Evolutionary conservation across 2,113 vertebrate genomes (phyloP).

Genomic region (Podarcis raffonei): DNA sequence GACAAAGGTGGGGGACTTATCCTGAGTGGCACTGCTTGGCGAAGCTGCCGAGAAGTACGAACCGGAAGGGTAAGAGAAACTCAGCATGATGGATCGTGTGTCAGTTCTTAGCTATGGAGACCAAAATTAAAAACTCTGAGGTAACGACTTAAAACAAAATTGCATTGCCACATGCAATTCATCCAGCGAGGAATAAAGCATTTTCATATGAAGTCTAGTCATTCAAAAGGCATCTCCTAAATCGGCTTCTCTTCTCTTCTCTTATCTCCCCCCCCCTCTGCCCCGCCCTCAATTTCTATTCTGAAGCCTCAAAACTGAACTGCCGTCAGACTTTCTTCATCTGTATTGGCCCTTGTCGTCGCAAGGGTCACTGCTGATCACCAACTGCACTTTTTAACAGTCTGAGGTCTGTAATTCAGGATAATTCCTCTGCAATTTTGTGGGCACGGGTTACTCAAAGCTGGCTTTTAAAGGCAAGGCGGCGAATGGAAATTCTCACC

Average conservation of each 20-base stretch:
- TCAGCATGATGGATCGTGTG: constrained; percentile 60
- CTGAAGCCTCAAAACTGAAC: constrained; percentile 64
- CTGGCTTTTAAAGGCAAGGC: constrained; percentile 67
- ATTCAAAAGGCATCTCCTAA: no score
- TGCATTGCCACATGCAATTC: constrained; percentile 64
- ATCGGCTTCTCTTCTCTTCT: no score
- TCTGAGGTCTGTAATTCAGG: constrained; percentile 79
- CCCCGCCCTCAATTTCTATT: constrained; percentile 17
- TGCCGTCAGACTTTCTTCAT: constrained; percentile 74
- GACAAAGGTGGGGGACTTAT: neutral
- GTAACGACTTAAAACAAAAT: constrained; percentile 73
- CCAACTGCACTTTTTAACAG: constrained; percentile 74
- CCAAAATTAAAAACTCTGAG: constrained; percentile 69
- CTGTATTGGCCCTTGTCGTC: constrained; percentile 70
- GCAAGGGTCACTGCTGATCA: constrained; percentile 78
- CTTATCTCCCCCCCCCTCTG: constrained; percentile 23
- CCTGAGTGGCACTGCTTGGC: constrained; percentile 43
- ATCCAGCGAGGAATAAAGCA: constrained; percentile 51
- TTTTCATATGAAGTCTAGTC: constrained; percentile 16
- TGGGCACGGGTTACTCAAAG: constrained; percentile 69
- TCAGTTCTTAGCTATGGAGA: constrained; percentile 67
- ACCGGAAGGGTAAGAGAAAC: constrained; percentile 41
- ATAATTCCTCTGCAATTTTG: constrained; percentile 81
- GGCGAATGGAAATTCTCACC: constrained; percentile 54
- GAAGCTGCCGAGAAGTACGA: constrained; percentile 43